Percentiles rank a stretch among this genome's conserved stretches.
These are phyloP conservation scores for Sanderia malayensis DNA, from an alignment of 30 jellyfish, hydroid and myxozoan species.

Conservation along the genomic window DNA sequence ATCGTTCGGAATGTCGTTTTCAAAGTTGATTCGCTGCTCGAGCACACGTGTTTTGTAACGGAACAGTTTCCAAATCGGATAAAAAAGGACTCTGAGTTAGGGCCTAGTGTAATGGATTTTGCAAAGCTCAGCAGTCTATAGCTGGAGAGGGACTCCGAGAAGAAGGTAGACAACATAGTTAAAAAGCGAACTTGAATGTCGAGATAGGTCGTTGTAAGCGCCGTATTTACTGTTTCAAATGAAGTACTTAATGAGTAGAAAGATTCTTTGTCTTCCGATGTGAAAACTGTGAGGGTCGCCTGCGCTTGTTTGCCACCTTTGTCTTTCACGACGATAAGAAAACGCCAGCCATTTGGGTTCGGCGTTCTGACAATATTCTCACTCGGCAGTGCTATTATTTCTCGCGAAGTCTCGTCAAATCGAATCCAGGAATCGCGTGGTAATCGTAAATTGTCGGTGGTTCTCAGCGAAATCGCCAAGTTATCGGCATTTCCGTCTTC, in stretches of 20 bases:
- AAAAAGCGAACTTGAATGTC: slow-evolving; percentile 49
- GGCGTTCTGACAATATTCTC: slow-evolving; percentile 40
- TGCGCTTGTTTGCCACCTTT: slow-evolving; percentile 16
- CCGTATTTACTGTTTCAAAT: slow-evolving; percentile 39
- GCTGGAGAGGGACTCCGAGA: slow-evolving; percentile 31
- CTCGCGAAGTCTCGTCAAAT: slow-evolving; percentile 35
- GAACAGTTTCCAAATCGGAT: slow-evolving; percentile 59
- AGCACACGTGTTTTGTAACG: slow-evolving; percentile 41
- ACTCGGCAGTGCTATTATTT: slow-evolving; percentile 75
- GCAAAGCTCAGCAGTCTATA: slow-evolving; percentile 57
- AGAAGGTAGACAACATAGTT: slow-evolving; percentile 15
- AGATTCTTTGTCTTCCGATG: not conserved
- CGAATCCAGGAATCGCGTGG: slow-evolving; percentile 86
- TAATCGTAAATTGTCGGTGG: slow-evolving; percentile 41
- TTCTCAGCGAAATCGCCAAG: slow-evolving; percentile 22
- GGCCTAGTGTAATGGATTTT: slow-evolving; percentile 19
- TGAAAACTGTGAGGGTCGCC: slow-evolving; percentile 15
- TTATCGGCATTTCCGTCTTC: slow-evolving; percentile 42
- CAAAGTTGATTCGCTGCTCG: slow-evolving; percentile 19
- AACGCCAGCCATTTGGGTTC: slow-evolving; percentile 44
- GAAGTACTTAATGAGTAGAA: slow-evolving; percentile 23
- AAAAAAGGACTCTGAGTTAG: slow-evolving; percentile 23
- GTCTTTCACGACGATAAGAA: slow-evolving; percentile 30
- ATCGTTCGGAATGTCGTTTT: not conserved
- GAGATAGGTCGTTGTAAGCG: slow-evolving; percentile 25